Evolutionary conservation across 2,888 invertebrate genomes (phyloP).

Genomic region (Rapana venosa): DNA sequence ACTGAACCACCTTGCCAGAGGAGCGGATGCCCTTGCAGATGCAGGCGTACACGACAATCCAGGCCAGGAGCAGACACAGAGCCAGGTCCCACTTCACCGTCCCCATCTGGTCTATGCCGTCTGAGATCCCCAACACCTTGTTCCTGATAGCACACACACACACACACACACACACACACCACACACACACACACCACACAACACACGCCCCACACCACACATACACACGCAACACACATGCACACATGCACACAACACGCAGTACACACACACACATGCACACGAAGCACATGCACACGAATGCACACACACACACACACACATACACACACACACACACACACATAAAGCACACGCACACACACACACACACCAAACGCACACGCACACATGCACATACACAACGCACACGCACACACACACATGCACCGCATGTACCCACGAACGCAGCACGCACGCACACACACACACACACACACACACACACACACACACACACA

Average conservation of each 20-base stretch:
- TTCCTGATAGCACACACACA: conserved; percentile 62
- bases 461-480: neutral
- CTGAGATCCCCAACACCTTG: conserved; percentile 74
- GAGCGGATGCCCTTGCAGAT: conserved; percentile 78
- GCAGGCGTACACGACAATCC: conserved; percentile 78
- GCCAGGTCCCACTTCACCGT: conserved; percentile 77
- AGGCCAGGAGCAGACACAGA: conserved; percentile 75
- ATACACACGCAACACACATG: neutral
- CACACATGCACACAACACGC: neutral
- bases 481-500: too few species aligned
- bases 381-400: too few species aligned
- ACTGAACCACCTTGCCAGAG: conserved; percentile 76
- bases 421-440: neutral
- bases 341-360: neutral
- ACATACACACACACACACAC: neutral
- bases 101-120: conserved; percentile 75
- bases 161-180: neutral
- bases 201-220: neutral
- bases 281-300: too few species aligned
- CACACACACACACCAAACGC: too few species aligned
- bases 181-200: neutral
- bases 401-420: neutral
- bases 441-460: conserved; percentile 3
- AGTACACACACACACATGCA: neutral
- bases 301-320: conserved; percentile 19